Conservation (phyloP, 2,113 vertebrate species). For the Dasyurus viverrinus region DNA sequence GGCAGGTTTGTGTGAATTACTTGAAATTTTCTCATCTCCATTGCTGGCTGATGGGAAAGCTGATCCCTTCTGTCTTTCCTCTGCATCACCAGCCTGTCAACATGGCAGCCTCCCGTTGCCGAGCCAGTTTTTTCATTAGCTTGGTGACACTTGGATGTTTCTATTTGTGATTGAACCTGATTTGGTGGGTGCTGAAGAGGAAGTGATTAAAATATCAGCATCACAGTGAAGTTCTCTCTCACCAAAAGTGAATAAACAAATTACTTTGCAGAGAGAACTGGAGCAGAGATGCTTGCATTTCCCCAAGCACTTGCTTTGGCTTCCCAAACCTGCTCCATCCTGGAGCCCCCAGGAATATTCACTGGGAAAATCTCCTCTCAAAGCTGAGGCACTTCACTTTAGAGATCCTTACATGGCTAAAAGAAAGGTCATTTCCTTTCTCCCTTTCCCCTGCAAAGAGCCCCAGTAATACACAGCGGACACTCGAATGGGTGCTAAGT, state of each 20-base stretch:
- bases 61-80: constrained; percentile 31
- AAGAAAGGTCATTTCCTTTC: background rate
- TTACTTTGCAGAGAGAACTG: constrained; percentile 37
- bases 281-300: constrained; percentile 20
- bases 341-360: background rate
- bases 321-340: constrained; percentile 20
- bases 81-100: constrained; percentile 30
- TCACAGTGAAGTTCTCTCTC: constrained; percentile 6
- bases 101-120: constrained; percentile 29
- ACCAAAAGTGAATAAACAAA: constrained; percentile 32
- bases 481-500: background rate
- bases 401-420: background rate
- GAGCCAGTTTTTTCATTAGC: constrained; percentile 49
- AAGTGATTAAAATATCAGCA: constrained; percentile 39
- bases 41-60: constrained; percentile 34
- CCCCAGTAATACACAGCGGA: background rate
- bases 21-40: constrained; percentile 56
- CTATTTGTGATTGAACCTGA: constrained; percentile 22
- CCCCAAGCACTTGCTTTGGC: constrained; percentile 28
- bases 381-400: background rate
- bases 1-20: constrained; percentile 25
- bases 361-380: background rate
- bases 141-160: constrained; percentile 12
- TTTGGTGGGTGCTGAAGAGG: constrained; percentile 35
- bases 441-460: background rate